A percentile compares a stretch with the other conserved stretches of the same genome.
These are phyloP conservation scores for Ondatra zibethicus DNA, from an alignment of 2,113 vertebrate species.

Conservation along the genomic window DNA sequence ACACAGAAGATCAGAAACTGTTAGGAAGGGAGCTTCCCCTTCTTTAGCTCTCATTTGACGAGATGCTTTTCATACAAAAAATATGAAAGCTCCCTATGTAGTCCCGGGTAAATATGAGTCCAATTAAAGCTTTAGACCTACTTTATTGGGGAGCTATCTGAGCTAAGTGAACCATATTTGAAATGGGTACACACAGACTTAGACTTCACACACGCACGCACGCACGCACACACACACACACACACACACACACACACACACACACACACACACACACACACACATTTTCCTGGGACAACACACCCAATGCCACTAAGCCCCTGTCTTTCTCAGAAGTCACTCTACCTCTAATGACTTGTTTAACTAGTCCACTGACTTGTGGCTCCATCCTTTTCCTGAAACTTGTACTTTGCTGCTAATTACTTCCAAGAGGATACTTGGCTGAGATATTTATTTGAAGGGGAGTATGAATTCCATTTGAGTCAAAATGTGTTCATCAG, in stretches of 20 bases:
- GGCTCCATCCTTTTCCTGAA: background rate
- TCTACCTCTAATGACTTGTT: background rate
- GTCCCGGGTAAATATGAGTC: conserved; percentile 48
- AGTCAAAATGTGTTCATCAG: background rate
- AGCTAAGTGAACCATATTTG: conserved; percentile 31
- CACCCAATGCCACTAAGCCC: background rate
- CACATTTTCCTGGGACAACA: background rate
- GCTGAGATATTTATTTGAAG: conserved; percentile 14
- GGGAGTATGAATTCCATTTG: background rate
- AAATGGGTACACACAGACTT: background rate
- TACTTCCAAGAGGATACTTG: background rate
- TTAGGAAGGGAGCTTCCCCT: background rate
- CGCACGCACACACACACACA: background rate
- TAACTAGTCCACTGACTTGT: background rate
- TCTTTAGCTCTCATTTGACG: conserved; percentile 43
- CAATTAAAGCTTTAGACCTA: background rate
- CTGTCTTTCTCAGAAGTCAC: background rate
- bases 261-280: background rate
- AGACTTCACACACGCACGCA: background rate
- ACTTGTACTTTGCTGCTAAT: background rate
- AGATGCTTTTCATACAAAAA: background rate
- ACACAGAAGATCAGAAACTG: conserved; percentile 31
- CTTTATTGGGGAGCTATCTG: background rate
- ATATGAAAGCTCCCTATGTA: background rate
- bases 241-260: background rate